Evolutionary conservation across 2,113 vertebrate genomes (phyloP).

Genomic region (Oophaga pumilio): DNA sequence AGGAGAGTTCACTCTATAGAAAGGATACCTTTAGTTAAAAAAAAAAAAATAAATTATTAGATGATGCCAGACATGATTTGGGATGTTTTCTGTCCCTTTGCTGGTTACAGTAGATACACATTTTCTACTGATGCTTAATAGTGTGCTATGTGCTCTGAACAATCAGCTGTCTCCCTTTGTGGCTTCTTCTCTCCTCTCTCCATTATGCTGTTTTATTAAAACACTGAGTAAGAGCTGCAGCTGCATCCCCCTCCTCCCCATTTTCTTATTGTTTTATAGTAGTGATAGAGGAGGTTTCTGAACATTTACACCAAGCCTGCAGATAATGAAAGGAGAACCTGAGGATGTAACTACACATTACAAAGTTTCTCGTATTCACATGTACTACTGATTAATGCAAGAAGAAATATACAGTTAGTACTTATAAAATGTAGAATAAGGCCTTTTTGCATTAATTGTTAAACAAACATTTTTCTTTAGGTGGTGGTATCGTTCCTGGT

Average conservation of each 20-base stretch:
- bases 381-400: background rate
- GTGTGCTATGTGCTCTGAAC: background rate
- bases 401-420: background rate
- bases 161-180: background rate
- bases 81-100: background rate
- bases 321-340: too few species aligned
- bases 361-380: background rate
- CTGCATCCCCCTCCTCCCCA: background rate
- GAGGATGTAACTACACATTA: too few species aligned
- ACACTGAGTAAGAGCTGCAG: background rate
- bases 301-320: too few species aligned
- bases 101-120: background rate
- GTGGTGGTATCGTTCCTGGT: constrained; percentile 59
- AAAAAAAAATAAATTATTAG: background rate
- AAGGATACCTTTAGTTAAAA: background rate
- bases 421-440: background rate
- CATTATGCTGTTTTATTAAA: background rate
- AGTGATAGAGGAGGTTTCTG: too few species aligned
- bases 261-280: background rate
- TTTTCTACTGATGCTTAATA: background rate
- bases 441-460: background rate
- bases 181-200: background rate
- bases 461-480: constrained; percentile 51
- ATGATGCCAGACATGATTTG: background rate
- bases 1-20: background rate